Evolutionary conservation across 2,113 vertebrate species (phyloP), one percentile per base, ranked within the genome.

Genomic region (Petroica traversi): DNA sequence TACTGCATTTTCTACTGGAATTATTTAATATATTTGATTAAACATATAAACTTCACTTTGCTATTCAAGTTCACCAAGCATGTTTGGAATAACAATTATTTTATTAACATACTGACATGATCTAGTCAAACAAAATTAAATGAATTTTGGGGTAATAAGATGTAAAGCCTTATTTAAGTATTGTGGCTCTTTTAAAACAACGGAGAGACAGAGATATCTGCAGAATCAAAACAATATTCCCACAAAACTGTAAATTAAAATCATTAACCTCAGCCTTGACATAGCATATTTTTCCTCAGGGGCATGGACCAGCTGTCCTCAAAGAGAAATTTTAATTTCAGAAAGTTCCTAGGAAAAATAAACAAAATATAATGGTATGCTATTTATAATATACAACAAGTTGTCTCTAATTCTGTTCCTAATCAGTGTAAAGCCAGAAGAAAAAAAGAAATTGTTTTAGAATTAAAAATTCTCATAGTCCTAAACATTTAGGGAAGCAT

Each of bases 1-100:
- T 95, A 95, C 55, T 66, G 85, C 93, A 92, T 97, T 80, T 96
- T 96, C 87, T 81, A 46, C 71, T 91, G 80, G 74, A 89, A 94
- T 95, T 96, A 96, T 85, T 83, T 87, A 92, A 83, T 89, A 74
- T 57, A 95, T 96, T 93, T 93, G 88, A 95, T 94, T 95, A 96
- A 79, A 92, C 58, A 29, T 43, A 91, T 73, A 91, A 95, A 94
- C 92, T 92, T 94, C 82, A 77, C 91, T 94, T 93, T 73, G 89
- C 62, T 91, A 76, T 95, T 95, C 77, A 91, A 96, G 77, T 96
- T 97, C 81, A 79, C 84, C 61, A 89, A 93, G 63, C 89, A 88
- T 97, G 92, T 92, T 93, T 93, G 54, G 94, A 97, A 96, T 97
- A 94, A 88, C 55, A 88, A 96, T 85, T 96, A 93, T 92, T 94